Base-by-base conservation (phyloP, 2,888 invertebrate species). In the Spatulosminthurus flaviceps region DNA sequence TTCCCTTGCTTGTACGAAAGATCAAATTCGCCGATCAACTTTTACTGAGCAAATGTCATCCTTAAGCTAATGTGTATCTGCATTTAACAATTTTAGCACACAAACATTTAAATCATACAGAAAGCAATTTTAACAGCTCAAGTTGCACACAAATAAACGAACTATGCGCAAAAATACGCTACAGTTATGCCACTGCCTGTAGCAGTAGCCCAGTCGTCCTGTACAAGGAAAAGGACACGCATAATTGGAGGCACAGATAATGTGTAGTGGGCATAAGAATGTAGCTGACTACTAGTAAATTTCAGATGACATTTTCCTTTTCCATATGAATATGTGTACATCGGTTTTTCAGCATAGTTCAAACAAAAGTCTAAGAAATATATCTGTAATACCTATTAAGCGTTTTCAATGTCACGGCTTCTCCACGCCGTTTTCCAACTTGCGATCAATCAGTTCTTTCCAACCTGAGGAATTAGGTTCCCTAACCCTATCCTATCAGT, bases 301-400 rank as follows among this genome's bases (percentile, higher is more conserved):
- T n/a, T n/a, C n/a, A n/a, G n/a, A n/a, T n/a, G 41, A 41, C 41
- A 9, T 41, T 41, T 41, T 41, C 41, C 7, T 41, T n/a, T n/a
- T n/a, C n/a, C 4, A n/a, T 51, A 51, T 51, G 51, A 2, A 16
- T 19, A 51, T 19, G 16, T 51, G n/a, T 51, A 51, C 16, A 51
- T 51, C 16, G 16, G 51, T 16, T n/a, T 51, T 51, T 51, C 51
- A 51, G 51, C 51, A n/a, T n/a, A 34, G 34, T 34, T 34, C 4
- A 7, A 51, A 51, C 16, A 51, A 51, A 9, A 19, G 19, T 51
- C 51, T 51, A 51, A 5, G 16, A 9, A 51, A 51, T 16, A 51
- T 51, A 11, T 16, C 16, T 67, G 26, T 67, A 26, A 67, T 28
- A 67, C 29, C 67, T 67, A 67, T 24, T 67, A 67, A 67, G 67